Evolutionary conservation across 2,113 vertebrate genomes (phyloP).

Genomic region (Coptodon rendalli): DNA sequence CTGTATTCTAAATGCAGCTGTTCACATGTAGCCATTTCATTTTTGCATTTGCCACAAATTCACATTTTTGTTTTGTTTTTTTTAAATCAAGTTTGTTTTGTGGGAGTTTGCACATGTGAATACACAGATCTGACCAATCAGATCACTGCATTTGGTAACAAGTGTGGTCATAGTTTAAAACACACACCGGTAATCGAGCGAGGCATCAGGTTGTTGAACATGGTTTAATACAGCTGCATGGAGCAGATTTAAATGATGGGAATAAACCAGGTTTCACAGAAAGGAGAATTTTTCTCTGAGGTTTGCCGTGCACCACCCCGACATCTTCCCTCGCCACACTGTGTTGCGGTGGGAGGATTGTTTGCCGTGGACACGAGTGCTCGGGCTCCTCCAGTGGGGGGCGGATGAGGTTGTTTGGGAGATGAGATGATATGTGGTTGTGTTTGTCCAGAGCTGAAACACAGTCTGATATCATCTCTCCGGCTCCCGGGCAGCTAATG

Average conservation of each 20-base stretch:
- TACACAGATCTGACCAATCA: neutral
- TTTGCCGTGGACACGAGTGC: neutral
- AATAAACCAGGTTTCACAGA: neutral
- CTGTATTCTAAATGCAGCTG: neutral
- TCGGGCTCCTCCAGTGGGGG: neutral
- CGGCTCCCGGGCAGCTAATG: slow-evolving; percentile 73
- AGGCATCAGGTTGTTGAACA: neutral
- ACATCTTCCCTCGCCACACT: neutral
- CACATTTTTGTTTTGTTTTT: rapidly evolving
- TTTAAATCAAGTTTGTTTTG: neutral
- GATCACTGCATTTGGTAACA: neutral
- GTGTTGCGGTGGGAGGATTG: neutral
- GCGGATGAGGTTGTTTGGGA: slow-evolving; percentile 25
- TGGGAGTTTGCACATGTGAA: neutral
- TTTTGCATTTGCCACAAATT: neutral
- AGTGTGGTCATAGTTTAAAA: neutral
- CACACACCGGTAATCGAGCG: neutral
- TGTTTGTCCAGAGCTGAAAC: slow-evolving; percentile 71
- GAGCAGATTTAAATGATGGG: neutral
- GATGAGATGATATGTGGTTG: slow-evolving; percentile 77
- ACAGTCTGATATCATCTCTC: slow-evolving; percentile 84
- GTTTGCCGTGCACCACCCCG: neutral
- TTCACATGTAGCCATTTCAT: neutral
- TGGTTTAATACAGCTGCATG: neutral
- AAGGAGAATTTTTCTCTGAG: neutral